Conservation (phyloP, 2,888 invertebrate species). For the Ctena decussata region DNA sequence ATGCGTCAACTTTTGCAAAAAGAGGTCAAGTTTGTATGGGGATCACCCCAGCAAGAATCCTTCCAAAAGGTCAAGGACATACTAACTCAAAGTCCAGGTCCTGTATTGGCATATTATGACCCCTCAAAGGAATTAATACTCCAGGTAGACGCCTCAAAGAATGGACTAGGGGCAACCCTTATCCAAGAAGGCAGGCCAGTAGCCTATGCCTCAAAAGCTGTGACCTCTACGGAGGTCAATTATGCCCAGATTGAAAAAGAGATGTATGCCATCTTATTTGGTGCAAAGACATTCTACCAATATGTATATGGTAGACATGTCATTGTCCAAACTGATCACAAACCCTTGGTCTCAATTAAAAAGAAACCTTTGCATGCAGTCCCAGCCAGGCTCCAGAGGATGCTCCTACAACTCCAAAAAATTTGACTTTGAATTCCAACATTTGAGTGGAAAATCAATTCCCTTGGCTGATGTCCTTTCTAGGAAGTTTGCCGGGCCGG, state of each 20-base stretch:
- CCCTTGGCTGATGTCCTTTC: too few relatives aligned
- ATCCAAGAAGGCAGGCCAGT: conserved; percentile 68
- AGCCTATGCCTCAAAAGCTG: conserved; percentile 69
- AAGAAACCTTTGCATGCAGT: conserved; percentile 15
- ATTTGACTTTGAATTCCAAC: too few relatives aligned
- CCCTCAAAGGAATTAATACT: conserved; percentile 46
- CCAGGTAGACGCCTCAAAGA: conserved; percentile 63
- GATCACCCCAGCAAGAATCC: conserved; percentile 17
- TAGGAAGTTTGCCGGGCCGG: too few relatives aligned
- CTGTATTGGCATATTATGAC: conserved; percentile 56
- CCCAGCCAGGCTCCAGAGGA: conserved; percentile 23
- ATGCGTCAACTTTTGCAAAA: not conserved
- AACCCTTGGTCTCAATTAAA: conserved; percentile 21
- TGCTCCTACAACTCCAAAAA: conserved; percentile 12
- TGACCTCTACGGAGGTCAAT: conserved; percentile 58
- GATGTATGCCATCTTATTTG: too few relatives aligned
- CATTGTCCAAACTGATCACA: conserved; percentile 19
- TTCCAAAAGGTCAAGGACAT: conserved; percentile 32
- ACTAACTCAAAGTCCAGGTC: conserved; percentile 34
- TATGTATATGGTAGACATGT: not conserved
- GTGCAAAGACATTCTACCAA: conserved; percentile 6
- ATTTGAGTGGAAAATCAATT: too few relatives aligned
- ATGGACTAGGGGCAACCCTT: conserved; percentile 68
- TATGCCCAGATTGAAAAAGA: conserved; percentile 43
- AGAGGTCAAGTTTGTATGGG: not conserved